A percentile compares a stretch with the other conserved stretches of the same genome.
These are phyloP conservation scores for Gorsachius goisagi DNA, from an alignment of 2,113 vertebrate genomes.

Conservation along the genomic window DNA sequence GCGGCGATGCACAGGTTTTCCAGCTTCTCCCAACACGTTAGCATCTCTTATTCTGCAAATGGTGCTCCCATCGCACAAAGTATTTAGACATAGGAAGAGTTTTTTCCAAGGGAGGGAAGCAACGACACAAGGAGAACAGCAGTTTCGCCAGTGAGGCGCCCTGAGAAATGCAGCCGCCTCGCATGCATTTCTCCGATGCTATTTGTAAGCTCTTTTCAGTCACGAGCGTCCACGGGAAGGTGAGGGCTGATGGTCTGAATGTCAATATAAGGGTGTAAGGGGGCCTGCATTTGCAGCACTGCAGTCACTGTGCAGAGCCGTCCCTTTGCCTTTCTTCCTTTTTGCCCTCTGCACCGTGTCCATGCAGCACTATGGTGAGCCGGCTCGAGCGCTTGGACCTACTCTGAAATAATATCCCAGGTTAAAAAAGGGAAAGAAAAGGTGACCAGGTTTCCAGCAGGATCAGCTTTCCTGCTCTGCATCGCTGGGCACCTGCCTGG, in stretches of 20 bases:
- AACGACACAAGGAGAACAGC: background rate
- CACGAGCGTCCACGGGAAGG: background rate
- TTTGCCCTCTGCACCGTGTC: fast-evolving
- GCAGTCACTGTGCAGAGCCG: fast-evolving
- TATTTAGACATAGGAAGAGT: background rate
- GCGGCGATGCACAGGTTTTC: background rate
- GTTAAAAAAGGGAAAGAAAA: background rate
- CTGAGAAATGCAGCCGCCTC: background rate
- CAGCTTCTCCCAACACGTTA: background rate
- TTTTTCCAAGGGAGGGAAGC: background rate
- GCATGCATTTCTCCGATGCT: fast-evolving
- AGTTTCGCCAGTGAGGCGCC: background rate
- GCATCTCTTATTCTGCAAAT: background rate
- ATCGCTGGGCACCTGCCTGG: background rate
- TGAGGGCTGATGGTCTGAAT: background rate
- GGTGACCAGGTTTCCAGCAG: background rate
- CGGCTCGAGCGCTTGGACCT: background rate
- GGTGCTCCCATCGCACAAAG: background rate
- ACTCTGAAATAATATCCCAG: background rate
- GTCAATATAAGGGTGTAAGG: background rate
- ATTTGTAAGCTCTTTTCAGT: background rate
- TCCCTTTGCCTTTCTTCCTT: background rate
- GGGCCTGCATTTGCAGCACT: background rate
- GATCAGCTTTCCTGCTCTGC: background rate
- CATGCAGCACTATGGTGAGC: background rate